Conservation (phyloP, 53 echinoderm and acorn worm species). For the Antedon mediterranea region DNA sequence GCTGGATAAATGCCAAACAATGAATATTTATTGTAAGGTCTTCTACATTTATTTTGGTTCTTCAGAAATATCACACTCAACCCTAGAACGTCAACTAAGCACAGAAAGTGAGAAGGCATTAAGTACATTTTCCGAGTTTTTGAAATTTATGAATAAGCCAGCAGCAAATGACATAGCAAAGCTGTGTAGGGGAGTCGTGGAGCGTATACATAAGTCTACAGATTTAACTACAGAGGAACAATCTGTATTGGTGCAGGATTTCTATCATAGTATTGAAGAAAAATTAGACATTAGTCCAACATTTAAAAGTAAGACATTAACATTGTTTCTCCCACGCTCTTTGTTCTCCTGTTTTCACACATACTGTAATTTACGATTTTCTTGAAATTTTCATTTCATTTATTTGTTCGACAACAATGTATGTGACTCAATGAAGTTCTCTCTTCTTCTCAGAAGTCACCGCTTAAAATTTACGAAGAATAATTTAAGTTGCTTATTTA, state of each 20-base stretch:
- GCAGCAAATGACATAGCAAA: constrained; percentile 62
- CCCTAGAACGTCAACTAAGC: constrained; percentile 57
- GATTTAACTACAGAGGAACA: constrained; percentile 57
- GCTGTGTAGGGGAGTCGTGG: constrained; percentile 54
- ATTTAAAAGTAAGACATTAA: constrained; percentile 44
- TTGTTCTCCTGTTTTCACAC: too few species aligned
- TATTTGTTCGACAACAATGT: too few species aligned
- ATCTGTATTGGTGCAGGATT: constrained; percentile 80
- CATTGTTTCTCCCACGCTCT: too few species aligned
- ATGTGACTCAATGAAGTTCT: too few species aligned
- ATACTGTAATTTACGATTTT: too few species aligned
- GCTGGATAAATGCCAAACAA: too few species aligned
- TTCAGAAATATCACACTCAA: constrained; percentile 16
- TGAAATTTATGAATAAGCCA: constrained; percentile 53
- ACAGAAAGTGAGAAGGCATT: constrained; percentile 73
- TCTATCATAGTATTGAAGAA: constrained; percentile 58
- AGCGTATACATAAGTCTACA: constrained; percentile 29
- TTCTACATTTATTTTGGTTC: too few species aligned
- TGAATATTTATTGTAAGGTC: too few species aligned
- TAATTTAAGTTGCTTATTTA: too few species aligned
- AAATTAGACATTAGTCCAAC: constrained; percentile 46
- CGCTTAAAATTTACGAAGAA: too few species aligned
- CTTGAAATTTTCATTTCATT: too few species aligned
- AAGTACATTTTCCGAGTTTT: constrained; percentile 62
- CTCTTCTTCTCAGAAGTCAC: too few species aligned